These are phyloP conservation scores for Diadophis punctatus DNA, from an alignment of 2,113 vertebrate genomes.

Conservation along the genomic window DNA sequence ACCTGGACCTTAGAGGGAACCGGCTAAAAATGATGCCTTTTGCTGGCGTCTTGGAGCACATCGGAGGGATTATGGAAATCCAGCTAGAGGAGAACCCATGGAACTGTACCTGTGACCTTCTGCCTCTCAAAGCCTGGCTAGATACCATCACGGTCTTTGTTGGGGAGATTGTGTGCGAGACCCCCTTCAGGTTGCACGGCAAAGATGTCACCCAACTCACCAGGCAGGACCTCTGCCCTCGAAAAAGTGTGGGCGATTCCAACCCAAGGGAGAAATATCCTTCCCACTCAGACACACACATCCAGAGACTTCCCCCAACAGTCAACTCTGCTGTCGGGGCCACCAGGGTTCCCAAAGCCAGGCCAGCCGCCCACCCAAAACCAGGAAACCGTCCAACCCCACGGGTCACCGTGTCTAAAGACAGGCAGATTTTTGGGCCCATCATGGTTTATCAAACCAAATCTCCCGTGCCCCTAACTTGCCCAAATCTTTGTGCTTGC, in stretches of 20 bases:
- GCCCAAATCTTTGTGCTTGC: conserved; percentile 88
- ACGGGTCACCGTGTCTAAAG: conserved; percentile 83
- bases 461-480: conserved; percentile 88
- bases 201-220: conserved; percentile 95
- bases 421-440: conserved; percentile 93
- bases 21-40: conserved; percentile 93
- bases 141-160: conserved; percentile 96
- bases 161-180: conserved; percentile 95
- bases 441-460: conserved; percentile 99
- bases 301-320: conserved; percentile 78
- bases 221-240: conserved; percentile 93
- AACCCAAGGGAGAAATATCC: conserved; percentile 74
- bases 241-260: conserved; percentile 80
- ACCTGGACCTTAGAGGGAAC: conserved; percentile 95
- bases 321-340: conserved; percentile 79
- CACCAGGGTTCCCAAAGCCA: conserved; percentile 86
- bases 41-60: conserved; percentile 93
- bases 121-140: conserved; percentile 94
- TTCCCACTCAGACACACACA: conserved; percentile 76
- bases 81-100: conserved; percentile 97
- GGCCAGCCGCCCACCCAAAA: conserved; percentile 91
- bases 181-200: conserved; percentile 91
- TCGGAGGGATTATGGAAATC: conserved; percentile 98
- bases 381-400: conserved; percentile 90
- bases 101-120: conserved; percentile 96